Evolutionary conservation across 2,797 vertebrate genomes (phyloP).

Genomic region (Australoheros facetus): DNA sequence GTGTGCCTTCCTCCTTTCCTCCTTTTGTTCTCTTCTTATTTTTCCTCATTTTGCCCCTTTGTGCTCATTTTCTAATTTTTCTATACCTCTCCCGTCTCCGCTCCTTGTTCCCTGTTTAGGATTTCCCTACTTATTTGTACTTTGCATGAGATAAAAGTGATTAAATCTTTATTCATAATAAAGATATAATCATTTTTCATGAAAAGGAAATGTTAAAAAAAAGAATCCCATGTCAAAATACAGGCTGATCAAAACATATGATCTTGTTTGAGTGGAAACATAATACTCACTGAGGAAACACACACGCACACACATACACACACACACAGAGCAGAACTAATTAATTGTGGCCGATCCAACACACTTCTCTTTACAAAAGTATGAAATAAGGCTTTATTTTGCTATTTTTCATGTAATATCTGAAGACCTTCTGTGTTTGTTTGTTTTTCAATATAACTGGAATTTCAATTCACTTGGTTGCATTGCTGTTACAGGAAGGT

Average conservation of each 20-base stretch:
- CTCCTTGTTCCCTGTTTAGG: background rate
- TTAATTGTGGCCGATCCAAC: background rate
- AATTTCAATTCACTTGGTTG: background rate
- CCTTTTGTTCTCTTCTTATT: constrained; percentile 42
- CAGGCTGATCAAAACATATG: background rate
- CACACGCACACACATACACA: background rate
- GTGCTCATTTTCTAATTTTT: constrained; percentile 12
- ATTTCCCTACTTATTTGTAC: background rate
- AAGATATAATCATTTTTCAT: background rate
- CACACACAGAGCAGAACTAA: background rate
- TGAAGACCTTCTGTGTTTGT: background rate
- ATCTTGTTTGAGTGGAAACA: background rate
- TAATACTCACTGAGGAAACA: background rate
- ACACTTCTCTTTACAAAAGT: background rate
- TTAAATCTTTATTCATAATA: background rate
- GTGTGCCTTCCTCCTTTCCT: constrained; percentile 28
- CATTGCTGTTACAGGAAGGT: background rate
- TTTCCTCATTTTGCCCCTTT: constrained; percentile 43
- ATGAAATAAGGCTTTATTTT: background rate
- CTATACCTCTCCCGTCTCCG: background rate
- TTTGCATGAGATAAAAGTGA: background rate
- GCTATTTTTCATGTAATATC: background rate
- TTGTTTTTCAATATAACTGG: background rate
- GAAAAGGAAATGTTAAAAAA: background rate
- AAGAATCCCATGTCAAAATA: background rate